Percentiles rank a stretch among this genome's conserved stretches.
Conservation (phyloP, 2,797 vertebrate genomes). For the Dromococcyx pavoninus region DNA sequence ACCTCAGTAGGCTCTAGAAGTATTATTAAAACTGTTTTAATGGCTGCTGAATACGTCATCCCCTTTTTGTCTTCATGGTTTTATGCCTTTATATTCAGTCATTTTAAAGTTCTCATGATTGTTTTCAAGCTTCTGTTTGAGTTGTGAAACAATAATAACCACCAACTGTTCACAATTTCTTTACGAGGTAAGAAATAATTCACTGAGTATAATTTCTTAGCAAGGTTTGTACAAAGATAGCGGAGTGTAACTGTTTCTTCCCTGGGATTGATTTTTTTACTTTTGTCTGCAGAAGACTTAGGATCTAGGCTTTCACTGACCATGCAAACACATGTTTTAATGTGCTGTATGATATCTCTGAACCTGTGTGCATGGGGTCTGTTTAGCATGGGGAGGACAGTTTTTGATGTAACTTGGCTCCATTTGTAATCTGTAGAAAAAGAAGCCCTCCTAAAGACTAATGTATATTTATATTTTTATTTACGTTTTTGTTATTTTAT, state of each 20-base stretch:
- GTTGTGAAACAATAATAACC: not conserved
- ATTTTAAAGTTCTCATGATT: not conserved
- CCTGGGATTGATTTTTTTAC: not conserved
- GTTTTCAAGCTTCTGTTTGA: not conserved
- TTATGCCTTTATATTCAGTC: not conserved
- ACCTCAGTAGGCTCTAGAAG: not conserved
- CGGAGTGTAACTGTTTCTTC: not conserved
- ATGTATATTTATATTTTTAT: too few relatives aligned
- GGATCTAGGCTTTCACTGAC: not conserved
- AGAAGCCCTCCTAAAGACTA: not conserved
- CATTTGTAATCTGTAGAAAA: not conserved
- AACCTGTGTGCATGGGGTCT: not conserved
- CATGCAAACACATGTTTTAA: not conserved
- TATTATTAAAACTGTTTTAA: not conserved
- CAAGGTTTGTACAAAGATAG: not conserved
- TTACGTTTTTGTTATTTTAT: too few relatives aligned
- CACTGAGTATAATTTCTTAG: not conserved
- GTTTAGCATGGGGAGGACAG: not conserved
- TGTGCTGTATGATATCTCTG: accelerated
- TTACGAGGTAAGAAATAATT: not conserved
- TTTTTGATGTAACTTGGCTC: not conserved
- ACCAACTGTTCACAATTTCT: not conserved
- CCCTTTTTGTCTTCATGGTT: not conserved
- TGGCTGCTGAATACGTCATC: not conserved
- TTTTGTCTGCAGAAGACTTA: not conserved